Conservation (phyloP, 2,797 vertebrate species). For the Dipus sagitta region DNA sequence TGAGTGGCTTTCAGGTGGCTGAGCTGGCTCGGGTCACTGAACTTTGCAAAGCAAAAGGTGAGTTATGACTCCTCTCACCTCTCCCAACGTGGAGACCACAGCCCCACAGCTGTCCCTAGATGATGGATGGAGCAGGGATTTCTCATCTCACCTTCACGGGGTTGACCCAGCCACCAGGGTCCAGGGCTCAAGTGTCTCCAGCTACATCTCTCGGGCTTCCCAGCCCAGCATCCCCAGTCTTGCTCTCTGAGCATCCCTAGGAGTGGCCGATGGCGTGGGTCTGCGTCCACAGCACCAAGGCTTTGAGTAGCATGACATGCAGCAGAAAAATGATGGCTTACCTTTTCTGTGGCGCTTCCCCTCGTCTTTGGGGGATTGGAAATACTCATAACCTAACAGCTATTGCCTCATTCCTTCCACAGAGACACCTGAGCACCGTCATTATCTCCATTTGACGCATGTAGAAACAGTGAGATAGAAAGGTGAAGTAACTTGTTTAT, state of each 20-base stretch:
- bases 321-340: background rate
- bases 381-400: background rate
- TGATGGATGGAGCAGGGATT: background rate
- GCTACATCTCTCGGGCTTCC: background rate
- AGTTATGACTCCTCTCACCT: background rate
- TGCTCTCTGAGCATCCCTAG: background rate
- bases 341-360: too few relatives aligned
- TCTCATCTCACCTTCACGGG: fast-evolving
- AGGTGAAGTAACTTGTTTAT: background rate
- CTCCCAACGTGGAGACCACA: background rate
- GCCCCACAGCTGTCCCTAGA: background rate
- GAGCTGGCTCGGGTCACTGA: slow-evolving; percentile 41
- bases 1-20: background rate
- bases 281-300: background rate
- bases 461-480: background rate
- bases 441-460: background rate
- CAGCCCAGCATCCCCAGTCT: background rate
- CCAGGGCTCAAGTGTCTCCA: background rate
- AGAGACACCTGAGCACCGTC: too few relatives aligned
- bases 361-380: background rate
- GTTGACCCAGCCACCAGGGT: background rate
- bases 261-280: background rate
- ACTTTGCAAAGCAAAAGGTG: slow-evolving; percentile 38
- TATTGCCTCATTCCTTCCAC: background rate
- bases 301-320: background rate